Percentiles rank a stretch among this genome's conserved stretches.
phyloP scores from a whole-genome alignment of 1,140 invertebrate species.

The Acromyrmex heyeri region DNA sequence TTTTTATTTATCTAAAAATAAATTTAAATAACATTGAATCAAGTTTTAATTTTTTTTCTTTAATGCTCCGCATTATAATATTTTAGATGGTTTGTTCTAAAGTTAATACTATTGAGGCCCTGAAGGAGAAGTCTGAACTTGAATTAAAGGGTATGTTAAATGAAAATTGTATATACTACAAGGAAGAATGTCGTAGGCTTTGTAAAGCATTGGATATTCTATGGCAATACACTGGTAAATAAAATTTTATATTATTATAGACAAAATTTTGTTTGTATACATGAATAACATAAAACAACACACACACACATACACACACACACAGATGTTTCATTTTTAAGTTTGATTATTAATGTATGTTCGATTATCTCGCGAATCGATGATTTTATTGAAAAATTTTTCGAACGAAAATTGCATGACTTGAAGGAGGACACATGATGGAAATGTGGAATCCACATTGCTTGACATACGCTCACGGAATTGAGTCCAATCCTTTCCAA shows the following conservation, averaged over 20 bases:
- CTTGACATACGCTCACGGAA: too few species aligned
- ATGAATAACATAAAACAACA: not conserved
- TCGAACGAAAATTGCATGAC: too few species aligned
- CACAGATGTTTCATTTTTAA: too few species aligned
- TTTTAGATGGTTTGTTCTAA: slow-evolving; percentile 87
- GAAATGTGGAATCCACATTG: too few species aligned
- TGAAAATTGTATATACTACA: slow-evolving; percentile 88
- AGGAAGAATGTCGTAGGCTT: slow-evolving; percentile 93
- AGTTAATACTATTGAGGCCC: slow-evolving; percentile 91
- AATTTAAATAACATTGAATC: not conserved
- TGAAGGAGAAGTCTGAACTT: slow-evolving; percentile 94
- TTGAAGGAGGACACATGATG: too few species aligned
- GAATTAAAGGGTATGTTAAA: slow-evolving; percentile 92
- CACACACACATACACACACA: too few species aligned
- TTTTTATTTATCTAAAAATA: slow-evolving; percentile 2
- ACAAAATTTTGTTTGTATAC: slow-evolving; percentile 15
- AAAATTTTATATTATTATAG: slow-evolving; percentile 26
- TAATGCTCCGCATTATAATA: slow-evolving; percentile 47
- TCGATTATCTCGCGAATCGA: too few species aligned
- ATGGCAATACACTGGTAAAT: slow-evolving; percentile 92
- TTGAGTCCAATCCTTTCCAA: too few species aligned
- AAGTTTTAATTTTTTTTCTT: not conserved
- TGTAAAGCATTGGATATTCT: slow-evolving; percentile 94
- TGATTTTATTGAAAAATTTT: too few species aligned
- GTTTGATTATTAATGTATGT: too few species aligned